These are phyloP conservation scores for Amphimallon solstitiale DNA, from an alignment of 2,888 invertebrate genomes.

Conservation along the genomic window DNA sequence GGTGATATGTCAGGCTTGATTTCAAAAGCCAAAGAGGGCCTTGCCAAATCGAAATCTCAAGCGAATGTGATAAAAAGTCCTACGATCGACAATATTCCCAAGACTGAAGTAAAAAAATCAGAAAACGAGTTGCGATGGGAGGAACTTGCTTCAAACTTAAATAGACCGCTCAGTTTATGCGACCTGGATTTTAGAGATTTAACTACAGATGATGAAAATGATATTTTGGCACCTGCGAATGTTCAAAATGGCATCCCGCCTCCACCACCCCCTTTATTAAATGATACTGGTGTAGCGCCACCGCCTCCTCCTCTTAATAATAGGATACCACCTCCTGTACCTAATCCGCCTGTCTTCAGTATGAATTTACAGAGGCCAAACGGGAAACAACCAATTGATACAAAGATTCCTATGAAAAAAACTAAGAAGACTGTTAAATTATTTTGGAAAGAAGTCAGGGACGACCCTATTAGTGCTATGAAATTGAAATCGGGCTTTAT, in stretches of 20 bases:
- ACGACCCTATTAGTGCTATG: slow-evolving; percentile 74
- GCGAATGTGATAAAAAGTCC: slow-evolving; percentile 79
- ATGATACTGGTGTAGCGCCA: slow-evolving; percentile 58
- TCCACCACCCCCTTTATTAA: slow-evolving; percentile 79
- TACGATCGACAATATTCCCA: slow-evolving; percentile 73
- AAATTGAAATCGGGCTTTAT: slow-evolving; percentile 74
- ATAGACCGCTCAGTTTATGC: slow-evolving; percentile 82
- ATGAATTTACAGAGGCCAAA: slow-evolving; percentile 53
- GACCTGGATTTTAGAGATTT: slow-evolving; percentile 98
- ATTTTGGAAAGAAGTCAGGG: slow-evolving; percentile 96
- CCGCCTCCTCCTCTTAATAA: slow-evolving; percentile 67
- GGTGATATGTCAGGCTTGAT: slow-evolving; percentile 91
- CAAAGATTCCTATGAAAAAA: slow-evolving; percentile 73
- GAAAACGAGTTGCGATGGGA: slow-evolving; percentile 98
- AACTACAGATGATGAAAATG: slow-evolving; percentile 86
- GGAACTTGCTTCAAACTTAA: slow-evolving; percentile 79
- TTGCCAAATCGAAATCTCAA: slow-evolving; percentile 87
- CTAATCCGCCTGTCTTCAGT: slow-evolving; percentile 65
- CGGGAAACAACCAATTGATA: slow-evolving; percentile 53
- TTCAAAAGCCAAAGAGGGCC: slow-evolving; percentile 91
- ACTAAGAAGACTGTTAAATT: slow-evolving; percentile 97
- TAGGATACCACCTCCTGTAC: slow-evolving; percentile 63
- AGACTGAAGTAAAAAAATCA: slow-evolving; percentile 82
- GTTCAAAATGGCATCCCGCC: slow-evolving; percentile 77
- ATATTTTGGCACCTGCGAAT: slow-evolving; percentile 75